Conservation (phyloP, 2,113 vertebrate species). For the Apistogramma diplotaenia region DNA sequence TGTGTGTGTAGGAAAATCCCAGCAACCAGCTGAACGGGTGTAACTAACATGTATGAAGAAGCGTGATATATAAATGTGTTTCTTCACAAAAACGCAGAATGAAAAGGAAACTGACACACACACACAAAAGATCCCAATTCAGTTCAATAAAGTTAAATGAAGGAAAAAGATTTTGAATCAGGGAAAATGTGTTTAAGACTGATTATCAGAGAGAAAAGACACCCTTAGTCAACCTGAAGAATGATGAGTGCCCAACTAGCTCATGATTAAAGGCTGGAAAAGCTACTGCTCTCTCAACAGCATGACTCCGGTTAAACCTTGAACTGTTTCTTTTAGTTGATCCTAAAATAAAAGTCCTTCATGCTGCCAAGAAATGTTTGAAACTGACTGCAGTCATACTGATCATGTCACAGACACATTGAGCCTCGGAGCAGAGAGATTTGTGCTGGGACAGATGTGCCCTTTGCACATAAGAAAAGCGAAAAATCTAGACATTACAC, state of each 20-base stretch:
- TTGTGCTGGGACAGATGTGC: constrained; percentile 14
- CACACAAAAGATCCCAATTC: not conserved
- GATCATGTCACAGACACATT: constrained; percentile 37
- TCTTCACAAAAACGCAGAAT: not conserved
- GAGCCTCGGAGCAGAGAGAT: constrained; percentile 15
- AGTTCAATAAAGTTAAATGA: not conserved
- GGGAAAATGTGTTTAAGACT: not conserved
- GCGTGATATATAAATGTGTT: not conserved
- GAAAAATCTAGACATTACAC: not conserved
- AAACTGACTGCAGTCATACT: constrained; percentile 53
- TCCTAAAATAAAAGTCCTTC: constrained; percentile 10
- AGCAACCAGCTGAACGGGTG: not conserved
- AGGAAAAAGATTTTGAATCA: not conserved
- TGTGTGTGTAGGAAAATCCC: not conserved
- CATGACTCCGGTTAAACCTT: not conserved
- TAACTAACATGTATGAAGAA: not conserved
- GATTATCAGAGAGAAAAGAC: not conserved
- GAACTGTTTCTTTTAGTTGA: not conserved
- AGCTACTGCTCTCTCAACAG: not conserved
- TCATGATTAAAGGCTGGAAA: not conserved
- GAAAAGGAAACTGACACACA: not conserved
- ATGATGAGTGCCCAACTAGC: not conserved
- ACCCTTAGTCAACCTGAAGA: not conserved
- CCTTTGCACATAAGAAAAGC: not conserved
- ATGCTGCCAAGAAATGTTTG: constrained; percentile 18